Evolutionary conservation across 2,888 invertebrate genomes (phyloP), one percentile per base, ranked within the genome.

Genomic region (Tinea trinotella): DNA sequence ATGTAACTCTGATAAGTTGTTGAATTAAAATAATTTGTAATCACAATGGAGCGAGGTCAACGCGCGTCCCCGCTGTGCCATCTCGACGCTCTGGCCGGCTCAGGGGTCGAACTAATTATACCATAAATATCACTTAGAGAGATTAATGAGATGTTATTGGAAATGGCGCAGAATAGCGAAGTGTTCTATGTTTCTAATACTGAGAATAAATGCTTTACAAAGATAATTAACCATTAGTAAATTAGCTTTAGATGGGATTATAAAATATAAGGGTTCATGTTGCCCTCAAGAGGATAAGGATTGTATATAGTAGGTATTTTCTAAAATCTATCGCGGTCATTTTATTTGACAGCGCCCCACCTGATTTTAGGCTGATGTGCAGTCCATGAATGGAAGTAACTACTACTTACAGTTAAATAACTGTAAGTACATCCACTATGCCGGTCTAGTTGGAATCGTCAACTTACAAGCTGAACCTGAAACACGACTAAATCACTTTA

Each of bases 101-200:
- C 19, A 19, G 46, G 46, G 50, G 50, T 67, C 74, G 67, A 69
- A 68, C 76, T 81, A 81, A 85, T 83, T 82, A 78, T 75, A 73
- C 77, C 69, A 83, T 85, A 83, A 82, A 85, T 87, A 81, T 80
- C 76, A 81, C 75, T 86, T 81, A 81, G 73, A 65, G 68, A 76
- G 75, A 80, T 80, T 76, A 83, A 80, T 81, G 78, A 74, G 73
- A 74, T 75, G 74, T 76, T 80, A 78, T 80, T 80, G 74, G 77
- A 75, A 75, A 40, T 40, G 40, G 40, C 40, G 40, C 13, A 40
- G 40, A 40, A 40, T 40, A 40, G 15, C 40, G 6, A 12, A 40
- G 12, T 4, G 13, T 12, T 35, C 40, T 40, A 4, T 15, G 40
- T 15, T 40, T 40, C 13, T 52, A 30, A 52, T 52, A 24, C 48